phyloP scores from a whole-genome alignment of 1,140 invertebrate genomes.

The Calephelis nemesis region DNA sequence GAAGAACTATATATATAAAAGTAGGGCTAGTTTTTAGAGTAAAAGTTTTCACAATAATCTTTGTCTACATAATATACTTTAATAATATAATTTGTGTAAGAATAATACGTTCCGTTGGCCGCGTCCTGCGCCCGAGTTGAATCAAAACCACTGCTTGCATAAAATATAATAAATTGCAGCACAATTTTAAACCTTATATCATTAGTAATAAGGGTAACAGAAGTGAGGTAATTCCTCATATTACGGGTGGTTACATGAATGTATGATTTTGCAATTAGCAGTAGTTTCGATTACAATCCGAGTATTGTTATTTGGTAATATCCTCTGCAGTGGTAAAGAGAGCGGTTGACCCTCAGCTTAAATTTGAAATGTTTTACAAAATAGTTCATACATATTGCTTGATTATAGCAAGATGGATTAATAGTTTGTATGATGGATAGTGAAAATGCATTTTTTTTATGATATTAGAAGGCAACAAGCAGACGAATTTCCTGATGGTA shows the following conservation, averaged over 20 bases:
- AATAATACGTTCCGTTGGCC: slow-evolving; percentile 33
- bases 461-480: too few relatives aligned
- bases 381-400: neutral
- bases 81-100: slow-evolving; percentile 10
- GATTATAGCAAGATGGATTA: too few relatives aligned
- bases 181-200: slow-evolving; percentile 20
- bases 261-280: slow-evolving; percentile 39
- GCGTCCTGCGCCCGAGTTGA: slow-evolving; percentile 22
- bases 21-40: neutral
- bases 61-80: neutral
- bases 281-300: slow-evolving; percentile 42
- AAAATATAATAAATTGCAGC: slow-evolving; percentile 23
- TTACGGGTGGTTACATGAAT: slow-evolving; percentile 38
- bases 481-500: too few relatives aligned
- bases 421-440: too few relatives aligned
- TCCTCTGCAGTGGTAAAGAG: slow-evolving; percentile 40
- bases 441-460: too few relatives aligned
- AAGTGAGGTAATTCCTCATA: slow-evolving; percentile 23
- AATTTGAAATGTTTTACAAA: slow-evolving; percentile 10
- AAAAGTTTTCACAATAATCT: too few relatives aligned
- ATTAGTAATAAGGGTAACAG: slow-evolving; percentile 16
- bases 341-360: slow-evolving; percentile 28
- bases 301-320: slow-evolving; percentile 48
- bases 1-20: too few relatives aligned
- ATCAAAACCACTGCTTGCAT: slow-evolving; percentile 37